These are phyloP conservation scores for Sarcophaga subvicina DNA, from an alignment of 2,888 invertebrate genomes.

Conservation along the genomic window DNA sequence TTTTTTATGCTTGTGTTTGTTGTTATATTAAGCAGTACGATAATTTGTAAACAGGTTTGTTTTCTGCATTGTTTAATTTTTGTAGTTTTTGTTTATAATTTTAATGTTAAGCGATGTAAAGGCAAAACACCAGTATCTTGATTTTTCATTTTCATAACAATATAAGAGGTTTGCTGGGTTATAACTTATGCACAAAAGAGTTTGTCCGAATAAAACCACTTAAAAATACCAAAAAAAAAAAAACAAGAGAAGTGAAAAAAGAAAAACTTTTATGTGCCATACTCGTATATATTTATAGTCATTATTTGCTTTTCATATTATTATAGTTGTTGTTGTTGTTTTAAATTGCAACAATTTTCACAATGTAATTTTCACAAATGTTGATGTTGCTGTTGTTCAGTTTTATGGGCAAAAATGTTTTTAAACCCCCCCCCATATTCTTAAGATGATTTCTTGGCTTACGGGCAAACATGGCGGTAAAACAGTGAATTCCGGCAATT, in stretches of 20 bases:
- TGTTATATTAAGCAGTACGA: too few relatives aligned
- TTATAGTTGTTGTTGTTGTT: neutral
- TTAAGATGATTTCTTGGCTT: slow-evolving; percentile 58
- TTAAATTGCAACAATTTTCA: slow-evolving; percentile 60
- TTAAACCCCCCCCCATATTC: slow-evolving; percentile 30
- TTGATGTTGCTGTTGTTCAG: slow-evolving; percentile 59
- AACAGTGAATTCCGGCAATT: slow-evolving; percentile 68
- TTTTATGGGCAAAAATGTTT: slow-evolving; percentile 47
- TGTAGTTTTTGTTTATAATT: too few relatives aligned
- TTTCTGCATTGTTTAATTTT: too few relatives aligned
- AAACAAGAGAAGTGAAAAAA: slow-evolving; percentile 1
- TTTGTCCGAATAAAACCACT: slow-evolving; percentile 19
- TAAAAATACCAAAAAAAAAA: slow-evolving; percentile 17
- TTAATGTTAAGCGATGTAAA: too few relatives aligned
- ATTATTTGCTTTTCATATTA: slow-evolving; percentile 18
- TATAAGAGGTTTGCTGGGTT: too few relatives aligned
- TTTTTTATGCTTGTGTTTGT: too few relatives aligned
- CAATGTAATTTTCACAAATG: slow-evolving; percentile 66
- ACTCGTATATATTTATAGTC: slow-evolving; percentile 29
- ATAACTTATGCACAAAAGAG: too few relatives aligned
- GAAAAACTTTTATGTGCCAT: neutral
- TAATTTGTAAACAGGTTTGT: too few relatives aligned
- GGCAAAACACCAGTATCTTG: too few relatives aligned
- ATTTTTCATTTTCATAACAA: too few relatives aligned
- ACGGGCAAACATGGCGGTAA: slow-evolving; percentile 54